Percentiles rank a stretch among this genome's conserved stretches.
Evolutionary conservation across 1,140 invertebrate species (phyloP).

Genomic region (Helicorthomorpha holstii): DNA sequence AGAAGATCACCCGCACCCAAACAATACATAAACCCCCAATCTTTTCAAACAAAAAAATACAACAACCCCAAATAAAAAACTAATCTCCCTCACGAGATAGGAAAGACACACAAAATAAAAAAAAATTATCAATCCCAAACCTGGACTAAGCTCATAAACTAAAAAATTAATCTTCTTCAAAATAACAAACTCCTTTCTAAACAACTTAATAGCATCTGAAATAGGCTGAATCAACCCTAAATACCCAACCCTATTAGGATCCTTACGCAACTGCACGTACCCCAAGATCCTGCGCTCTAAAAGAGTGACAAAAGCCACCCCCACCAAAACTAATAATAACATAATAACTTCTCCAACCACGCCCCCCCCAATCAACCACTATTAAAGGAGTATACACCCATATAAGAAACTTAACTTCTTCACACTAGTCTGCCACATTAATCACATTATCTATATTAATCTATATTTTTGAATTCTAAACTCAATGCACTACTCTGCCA

Average conservation of each 20-base stretch:
- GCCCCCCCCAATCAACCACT: not conserved
- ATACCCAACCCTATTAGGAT: not conserved
- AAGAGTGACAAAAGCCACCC: not conserved
- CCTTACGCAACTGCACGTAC: not conserved
- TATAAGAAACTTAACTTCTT: not conserved
- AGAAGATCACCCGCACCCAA: constrained; percentile 40
- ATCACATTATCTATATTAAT: not conserved
- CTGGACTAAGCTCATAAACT: not conserved
- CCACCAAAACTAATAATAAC: not conserved
- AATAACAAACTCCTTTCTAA: not conserved
- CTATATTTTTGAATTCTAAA: not conserved
- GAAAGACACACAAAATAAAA: not conserved
- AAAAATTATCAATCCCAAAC: not conserved
- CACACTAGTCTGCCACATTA: not conserved
- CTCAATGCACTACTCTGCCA: not conserved
- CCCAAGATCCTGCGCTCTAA: not conserved
- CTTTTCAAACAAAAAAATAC: not conserved
- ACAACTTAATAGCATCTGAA: not conserved
- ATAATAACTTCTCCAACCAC: not conserved
- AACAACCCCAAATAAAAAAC: not conserved
- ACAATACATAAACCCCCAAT: no score
- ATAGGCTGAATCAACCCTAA: not conserved
- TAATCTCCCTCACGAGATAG: not conserved
- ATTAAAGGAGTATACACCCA: not conserved
- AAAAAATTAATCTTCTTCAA: not conserved